Evolutionary conservation across 1,140 invertebrate genomes (phyloP).

Genomic region (Amyelois transitella): DNA sequence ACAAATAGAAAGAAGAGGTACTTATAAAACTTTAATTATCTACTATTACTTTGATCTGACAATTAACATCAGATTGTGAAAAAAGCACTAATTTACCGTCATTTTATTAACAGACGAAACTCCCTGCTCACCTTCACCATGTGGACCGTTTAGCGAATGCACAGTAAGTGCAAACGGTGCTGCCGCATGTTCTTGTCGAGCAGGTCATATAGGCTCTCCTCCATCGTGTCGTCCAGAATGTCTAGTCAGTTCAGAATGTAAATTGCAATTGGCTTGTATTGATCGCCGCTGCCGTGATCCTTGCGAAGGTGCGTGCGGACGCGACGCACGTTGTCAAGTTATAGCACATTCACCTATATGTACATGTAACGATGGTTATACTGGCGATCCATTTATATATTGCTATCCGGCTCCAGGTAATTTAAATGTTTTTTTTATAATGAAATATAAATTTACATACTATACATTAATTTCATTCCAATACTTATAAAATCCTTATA

Average conservation of each 20-base stretch:
- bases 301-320: conserved; percentile 84
- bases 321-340: conserved; percentile 86
- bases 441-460: not conserved
- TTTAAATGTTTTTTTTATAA: conserved; percentile 10
- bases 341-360: conserved; percentile 89
- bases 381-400: conserved; percentile 86
- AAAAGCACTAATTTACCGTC: not conserved
- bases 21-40: too few species aligned
- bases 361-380: conserved; percentile 83
- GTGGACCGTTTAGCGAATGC: conserved; percentile 84
- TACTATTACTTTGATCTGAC: too few species aligned
- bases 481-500: conserved; percentile 3
- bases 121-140: conserved; percentile 84
- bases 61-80: not conserved
- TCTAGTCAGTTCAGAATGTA: conserved; percentile 81
- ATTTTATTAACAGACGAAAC: conserved; percentile 45
- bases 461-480: not conserved
- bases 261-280: conserved; percentile 78
- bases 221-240: conserved; percentile 82
- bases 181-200: conserved; percentile 81
- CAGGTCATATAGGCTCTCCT: conserved; percentile 83
- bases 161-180: conserved; percentile 77
- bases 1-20: conserved; percentile 75
- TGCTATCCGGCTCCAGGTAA: conserved; percentile 78
- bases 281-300: conserved; percentile 79